A percentile compares a stretch with the other conserved stretches of the same genome.
These are phyloP conservation scores for Platygyra sinensis DNA, from an alignment of 64 coral and sea anemone genomes.

Conservation along the genomic window DNA sequence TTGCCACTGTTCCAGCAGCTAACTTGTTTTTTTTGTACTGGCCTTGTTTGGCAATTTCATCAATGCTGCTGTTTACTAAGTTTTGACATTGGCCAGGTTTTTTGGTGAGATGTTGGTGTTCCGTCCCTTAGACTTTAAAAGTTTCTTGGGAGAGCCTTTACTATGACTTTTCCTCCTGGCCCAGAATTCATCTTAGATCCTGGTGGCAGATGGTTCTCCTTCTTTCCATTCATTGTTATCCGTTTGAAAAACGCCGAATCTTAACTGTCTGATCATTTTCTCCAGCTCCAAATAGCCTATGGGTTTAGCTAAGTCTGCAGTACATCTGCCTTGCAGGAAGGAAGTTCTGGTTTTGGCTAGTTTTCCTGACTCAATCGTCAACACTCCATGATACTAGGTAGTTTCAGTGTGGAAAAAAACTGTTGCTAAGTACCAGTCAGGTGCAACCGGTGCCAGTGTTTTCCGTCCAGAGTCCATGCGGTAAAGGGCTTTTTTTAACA, in stretches of 20 bases:
- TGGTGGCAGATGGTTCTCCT: neutral
- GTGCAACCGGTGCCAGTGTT: neutral
- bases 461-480: neutral
- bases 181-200: neutral
- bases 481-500: slow-evolving; percentile 27
- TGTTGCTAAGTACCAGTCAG: neutral
- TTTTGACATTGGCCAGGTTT: slow-evolving; percentile 18
- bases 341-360: slow-evolving; percentile 17
- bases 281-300: neutral
- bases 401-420: too few species aligned
- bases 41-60: neutral
- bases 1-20: neutral
- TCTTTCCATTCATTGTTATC: slow-evolving; percentile 17
- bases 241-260: slow-evolving; percentile 6
- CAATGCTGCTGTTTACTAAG: slow-evolving; percentile 29
- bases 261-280: slow-evolving; percentile 7
- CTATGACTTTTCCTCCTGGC: neutral
- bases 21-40: neutral
- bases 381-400: slow-evolving; percentile 15
- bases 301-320: neutral
- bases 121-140: slow-evolving; percentile 6
- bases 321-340: neutral
- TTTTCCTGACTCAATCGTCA: slow-evolving; percentile 24
- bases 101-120: slow-evolving; percentile 24
- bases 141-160: slow-evolving; percentile 2